Evolutionary conservation across 2,888 invertebrate genomes (phyloP), one percentile per base, ranked within the genome.

Genomic region (Plebejus argus): DNA sequence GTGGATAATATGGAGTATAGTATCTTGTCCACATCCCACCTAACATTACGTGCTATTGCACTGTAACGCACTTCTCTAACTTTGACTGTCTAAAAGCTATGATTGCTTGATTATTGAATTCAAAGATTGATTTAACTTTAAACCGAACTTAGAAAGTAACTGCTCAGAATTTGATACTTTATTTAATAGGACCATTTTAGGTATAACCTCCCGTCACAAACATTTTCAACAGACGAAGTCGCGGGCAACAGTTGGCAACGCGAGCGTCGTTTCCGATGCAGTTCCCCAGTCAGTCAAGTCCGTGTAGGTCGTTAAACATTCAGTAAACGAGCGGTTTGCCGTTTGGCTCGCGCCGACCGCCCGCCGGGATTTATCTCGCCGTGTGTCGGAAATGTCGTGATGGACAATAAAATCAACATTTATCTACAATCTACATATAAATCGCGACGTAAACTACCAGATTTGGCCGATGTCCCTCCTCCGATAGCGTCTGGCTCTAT

Each of bases 361-460:
- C 5, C 18, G 12, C 8, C 12, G 23, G 61, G 61, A 61, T 61
- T 58, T 61, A 61, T 61, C 61, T 23, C 4, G 61, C 61, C 23
- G 23, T 61, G 23, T 61, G 61, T 53, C 18, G 53, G 15, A 20
- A 2, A n/a, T 58, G 23, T 28, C 66, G 66, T 66, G 66, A 66
- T 66, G 33, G 66, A 33, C 66, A 66, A 33, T 66, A 66, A 66
- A 66, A 66, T 66, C 66, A 66, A 66, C 66, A 66, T 66, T 66
- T 66, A 66, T 66, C 66, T 66, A 28, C 66, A 28, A 66, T 66
- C 28, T 66, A 33, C 66, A 66, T 66, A 66, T 28, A 66, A 66
- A 66, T 28, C 28, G 66, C 28, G 15, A 28, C 15, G 4, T 66
- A 66, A 66, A 66, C 66, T 33, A 66, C 28, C 66, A 66, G 66